Evolutionary conservation across 2,113 vertebrate species (phyloP), one percentile per base, ranked within the genome.

Genomic region (Solea solea): DNA sequence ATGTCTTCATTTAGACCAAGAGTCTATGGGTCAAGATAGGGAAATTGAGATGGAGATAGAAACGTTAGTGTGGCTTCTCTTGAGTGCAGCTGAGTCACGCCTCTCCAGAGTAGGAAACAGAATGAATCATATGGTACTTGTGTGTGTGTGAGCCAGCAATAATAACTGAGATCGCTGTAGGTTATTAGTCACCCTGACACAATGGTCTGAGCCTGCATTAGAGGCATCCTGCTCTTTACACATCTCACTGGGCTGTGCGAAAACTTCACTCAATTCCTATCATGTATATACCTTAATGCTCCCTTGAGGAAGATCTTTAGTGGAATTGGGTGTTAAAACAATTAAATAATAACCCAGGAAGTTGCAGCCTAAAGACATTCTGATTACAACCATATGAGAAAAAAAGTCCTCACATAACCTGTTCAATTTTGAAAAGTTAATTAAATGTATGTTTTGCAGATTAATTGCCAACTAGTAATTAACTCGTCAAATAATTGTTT

Each of bases 161-260:
- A 82, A 85, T 84, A 86, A 90, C 78, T 86, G 88, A 83, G 83
- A 86, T 70, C 80, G 72, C 75, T 65, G 59, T 55, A 74, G 84
- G 82, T 85, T 80, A 85, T 88, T 83, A 83, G 81, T 82, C 71
- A 84, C 71, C 61, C 69, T 89, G 88, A 68, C 79, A 80, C 67
- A 63, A 27, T 25, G 55, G 64, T 77, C 54, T 4, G 61, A 78
- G 68, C 81, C 69, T 78, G 60, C 82, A 76, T 81, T 72, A 73
- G 55, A 71, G 57, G 51, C 64, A 55, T 25, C 42, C 48, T 83
- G 67, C 63, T 83, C 82, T 73, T 77, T 80, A 83, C 50, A 82
- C 86, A 82, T 58, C 58, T 70, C 70, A 64, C 70, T 74, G 70
- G 59, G 52, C 74, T 61, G 55, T 61, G 48, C 48, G 34, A 78